Evolutionary conservation across 2,888 invertebrate species (phyloP).

Genomic region (Watsonalla binaria): DNA sequence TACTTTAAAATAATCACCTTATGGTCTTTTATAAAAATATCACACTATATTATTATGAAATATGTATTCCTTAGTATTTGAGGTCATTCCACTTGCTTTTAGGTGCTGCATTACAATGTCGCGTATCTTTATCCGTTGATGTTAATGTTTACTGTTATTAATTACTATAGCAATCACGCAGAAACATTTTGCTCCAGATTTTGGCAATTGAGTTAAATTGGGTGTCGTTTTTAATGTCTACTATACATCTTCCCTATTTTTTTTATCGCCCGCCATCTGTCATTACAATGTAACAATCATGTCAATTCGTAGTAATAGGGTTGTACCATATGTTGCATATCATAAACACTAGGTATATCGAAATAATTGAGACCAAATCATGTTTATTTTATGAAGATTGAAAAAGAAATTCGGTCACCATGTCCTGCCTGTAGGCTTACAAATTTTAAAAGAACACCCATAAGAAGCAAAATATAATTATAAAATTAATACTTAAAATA

Average conservation of each 20-base stretch:
- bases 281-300: constrained; percentile 3
- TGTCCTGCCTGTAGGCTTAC: not conserved
- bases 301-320: constrained; percentile 14
- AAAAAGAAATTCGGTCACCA: not conserved
- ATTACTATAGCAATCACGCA: no score
- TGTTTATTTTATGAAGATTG: not conserved
- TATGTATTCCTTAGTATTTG: constrained; percentile 27
- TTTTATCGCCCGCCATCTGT: not conserved
- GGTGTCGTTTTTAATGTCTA: no score
- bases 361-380: not conserved
- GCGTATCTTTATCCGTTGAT: constrained; percentile 12
- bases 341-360: constrained; percentile 5
- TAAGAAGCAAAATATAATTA: no score
- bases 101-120: constrained; percentile 45
- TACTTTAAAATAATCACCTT: constrained; percentile 5
- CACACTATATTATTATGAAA: constrained; percentile 19
- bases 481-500: no score
- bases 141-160: no score
- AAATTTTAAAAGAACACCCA: not conserved
- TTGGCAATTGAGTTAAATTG: no score
- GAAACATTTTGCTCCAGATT: no score
- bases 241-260: no score
- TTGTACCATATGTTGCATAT: constrained; percentile 34
- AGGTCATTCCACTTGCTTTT: constrained; percentile 61
- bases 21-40: constrained; percentile 26